Evolutionary conservation across 2,113 vertebrate species (phyloP).

Genomic region (Megaceryle torquata): DNA sequence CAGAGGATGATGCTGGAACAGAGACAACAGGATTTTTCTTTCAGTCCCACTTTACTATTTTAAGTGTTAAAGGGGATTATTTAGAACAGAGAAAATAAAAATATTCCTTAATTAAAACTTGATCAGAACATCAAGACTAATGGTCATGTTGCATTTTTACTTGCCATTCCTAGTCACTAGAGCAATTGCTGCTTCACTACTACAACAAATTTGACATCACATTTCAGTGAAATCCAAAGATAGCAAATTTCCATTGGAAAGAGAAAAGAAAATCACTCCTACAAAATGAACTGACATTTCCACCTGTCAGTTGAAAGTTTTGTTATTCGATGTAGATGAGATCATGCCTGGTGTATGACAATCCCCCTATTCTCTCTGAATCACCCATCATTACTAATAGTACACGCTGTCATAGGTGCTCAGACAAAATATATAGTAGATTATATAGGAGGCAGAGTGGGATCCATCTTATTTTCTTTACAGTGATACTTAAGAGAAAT

Average conservation of each 20-base stretch:
- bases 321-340: not conserved
- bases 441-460: not conserved
- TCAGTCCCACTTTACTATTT: not conserved
- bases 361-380: constrained; percentile 14
- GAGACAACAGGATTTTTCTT: not conserved
- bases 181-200: not conserved
- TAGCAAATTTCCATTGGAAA: not conserved
- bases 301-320: not conserved
- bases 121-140: not conserved
- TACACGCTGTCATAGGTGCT: not conserved
- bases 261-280: constrained; percentile 14
- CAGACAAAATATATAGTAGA: constrained; percentile 25
- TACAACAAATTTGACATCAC: not conserved
- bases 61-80: not conserved
- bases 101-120: not conserved
- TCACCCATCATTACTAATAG: constrained; percentile 31
- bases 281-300: constrained; percentile 35
- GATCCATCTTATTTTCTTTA: not conserved
- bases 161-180: not conserved
- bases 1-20: not conserved
- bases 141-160: not conserved
- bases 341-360: constrained; percentile 19
- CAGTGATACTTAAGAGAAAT: not conserved
- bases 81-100: not conserved
- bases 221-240: not conserved